Evolutionary conservation across 2,113 vertebrate genomes (phyloP), one percentile per base, ranked within the genome.

Genomic region (Archilochus colubris): DNA sequence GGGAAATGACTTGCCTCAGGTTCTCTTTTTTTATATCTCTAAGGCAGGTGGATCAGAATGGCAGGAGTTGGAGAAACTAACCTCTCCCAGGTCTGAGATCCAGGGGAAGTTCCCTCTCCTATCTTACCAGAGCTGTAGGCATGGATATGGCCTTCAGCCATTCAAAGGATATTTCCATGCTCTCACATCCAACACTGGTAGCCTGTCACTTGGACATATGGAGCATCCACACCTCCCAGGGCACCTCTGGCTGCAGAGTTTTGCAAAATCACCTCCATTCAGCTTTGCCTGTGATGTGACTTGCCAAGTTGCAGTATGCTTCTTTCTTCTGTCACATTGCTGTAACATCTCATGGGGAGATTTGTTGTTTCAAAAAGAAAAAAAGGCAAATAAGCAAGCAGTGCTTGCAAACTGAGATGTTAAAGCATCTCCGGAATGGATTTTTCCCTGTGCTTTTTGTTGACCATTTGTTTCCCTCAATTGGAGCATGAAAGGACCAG

Each of bases 381-480:
- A 38, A 55, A 38, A 83, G 62, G 66, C 70, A 88, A 75, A 89
- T 66, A 88, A 78, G 53, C 68, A 68, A 86, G 24, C 30, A 75
- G n/a, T 84, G 82, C 95, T 95, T 94, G 61, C 88, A 90, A 95
- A 86, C 76, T 0, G 21, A 81, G 76, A 38, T 8, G 40, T 81
- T 83, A 63, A 77, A 89, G 54, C 63, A 23, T 75, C 79, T 67
- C 24, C 27, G 77, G 79, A 91, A 91, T 61, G 44, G 53, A 91
- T 91, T 91, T 95, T 53, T 95, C 36, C 73, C 57, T 46, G 44
- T 64, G 82, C 68, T 91, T 77, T 95, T 90, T 86, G 88, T 83
- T 90, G 93, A 62, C 80, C 53, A 40, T 90, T 96, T 93, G 27
- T 88, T 94, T 80, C 51, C 50, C 81, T 93, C 85, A 91, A 25